phyloP scores from a whole-genome alignment of 2,888 invertebrate species.

The Tachina lurida region DNA sequence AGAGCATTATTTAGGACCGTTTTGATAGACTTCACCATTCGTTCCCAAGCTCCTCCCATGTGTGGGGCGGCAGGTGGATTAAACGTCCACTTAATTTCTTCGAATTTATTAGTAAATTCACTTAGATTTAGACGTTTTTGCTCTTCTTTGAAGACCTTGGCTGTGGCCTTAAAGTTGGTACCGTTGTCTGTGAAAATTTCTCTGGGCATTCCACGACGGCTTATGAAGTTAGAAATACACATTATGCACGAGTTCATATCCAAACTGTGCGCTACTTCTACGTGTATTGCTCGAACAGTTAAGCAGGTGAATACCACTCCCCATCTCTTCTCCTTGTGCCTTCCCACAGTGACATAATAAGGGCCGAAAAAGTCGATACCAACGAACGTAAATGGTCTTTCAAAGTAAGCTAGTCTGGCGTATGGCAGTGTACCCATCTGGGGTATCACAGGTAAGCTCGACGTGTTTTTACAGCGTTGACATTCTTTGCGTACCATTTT shows the following conservation, averaged over 20 bases:
- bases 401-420: too few relatives aligned
- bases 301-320: neutral
- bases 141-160: conserved; percentile 8
- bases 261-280: neutral
- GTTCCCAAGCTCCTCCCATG: too few relatives aligned
- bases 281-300: neutral
- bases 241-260: neutral
- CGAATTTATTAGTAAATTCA: too few relatives aligned
- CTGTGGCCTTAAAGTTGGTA: conserved; percentile 58
- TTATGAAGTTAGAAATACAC: neutral
- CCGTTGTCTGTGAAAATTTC: neutral
- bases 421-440: too few relatives aligned
- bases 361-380: too few relatives aligned
- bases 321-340: conserved; percentile 2
- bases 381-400: too few relatives aligned
- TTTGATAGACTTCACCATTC: conserved; percentile 52
- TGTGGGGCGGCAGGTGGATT: too few relatives aligned
- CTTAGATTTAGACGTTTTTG: conserved; percentile 9
- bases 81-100: conserved; percentile 64
- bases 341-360: too few relatives aligned
- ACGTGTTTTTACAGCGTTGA: too few relatives aligned
- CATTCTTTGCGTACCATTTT: too few relatives aligned
- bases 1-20: conserved; percentile 37
- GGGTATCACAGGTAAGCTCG: too few relatives aligned
- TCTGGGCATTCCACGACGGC: neutral